These are phyloP conservation scores for Hydrochoerus hydrochaeris DNA, from an alignment of 2,113 vertebrate genomes.

Conservation along the genomic window DNA sequence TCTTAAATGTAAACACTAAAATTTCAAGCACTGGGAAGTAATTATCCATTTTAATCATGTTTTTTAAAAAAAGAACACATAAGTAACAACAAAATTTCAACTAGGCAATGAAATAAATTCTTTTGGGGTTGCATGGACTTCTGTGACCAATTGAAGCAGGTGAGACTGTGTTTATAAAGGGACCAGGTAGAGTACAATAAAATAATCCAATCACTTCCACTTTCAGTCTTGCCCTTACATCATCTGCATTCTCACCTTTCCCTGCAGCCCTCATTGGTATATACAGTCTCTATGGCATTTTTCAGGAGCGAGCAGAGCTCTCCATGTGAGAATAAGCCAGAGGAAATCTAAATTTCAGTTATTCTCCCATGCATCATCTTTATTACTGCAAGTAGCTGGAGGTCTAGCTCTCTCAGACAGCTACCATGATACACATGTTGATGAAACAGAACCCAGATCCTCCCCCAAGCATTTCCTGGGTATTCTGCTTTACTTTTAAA, in stretches of 20 bases:
- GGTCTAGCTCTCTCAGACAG: background rate
- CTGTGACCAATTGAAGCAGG: background rate
- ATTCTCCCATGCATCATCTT: background rate
- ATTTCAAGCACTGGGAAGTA: slow-evolving; percentile 16
- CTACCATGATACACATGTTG: background rate
- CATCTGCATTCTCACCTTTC: background rate
- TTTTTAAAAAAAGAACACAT: background rate
- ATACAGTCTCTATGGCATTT: background rate
- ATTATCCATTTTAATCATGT: background rate
- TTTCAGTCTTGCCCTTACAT: background rate
- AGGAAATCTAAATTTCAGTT: background rate
- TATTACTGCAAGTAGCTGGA: background rate
- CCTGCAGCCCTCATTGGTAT: too few relatives aligned
- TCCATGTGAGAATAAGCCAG: background rate
- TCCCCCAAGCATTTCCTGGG: too few relatives aligned
- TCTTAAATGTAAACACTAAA: background rate
- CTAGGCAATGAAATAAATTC: background rate
- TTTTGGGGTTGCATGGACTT: background rate
- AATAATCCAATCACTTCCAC: background rate
- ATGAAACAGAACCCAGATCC: background rate
- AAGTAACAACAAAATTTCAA: background rate
- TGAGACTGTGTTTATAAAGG: background rate
- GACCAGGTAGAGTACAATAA: background rate
- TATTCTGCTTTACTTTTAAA: background rate
- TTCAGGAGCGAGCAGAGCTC: background rate